Base-by-base conservation (phyloP, 2,797 vertebrate species). In the Lagorchestes hirsutus region DNA sequence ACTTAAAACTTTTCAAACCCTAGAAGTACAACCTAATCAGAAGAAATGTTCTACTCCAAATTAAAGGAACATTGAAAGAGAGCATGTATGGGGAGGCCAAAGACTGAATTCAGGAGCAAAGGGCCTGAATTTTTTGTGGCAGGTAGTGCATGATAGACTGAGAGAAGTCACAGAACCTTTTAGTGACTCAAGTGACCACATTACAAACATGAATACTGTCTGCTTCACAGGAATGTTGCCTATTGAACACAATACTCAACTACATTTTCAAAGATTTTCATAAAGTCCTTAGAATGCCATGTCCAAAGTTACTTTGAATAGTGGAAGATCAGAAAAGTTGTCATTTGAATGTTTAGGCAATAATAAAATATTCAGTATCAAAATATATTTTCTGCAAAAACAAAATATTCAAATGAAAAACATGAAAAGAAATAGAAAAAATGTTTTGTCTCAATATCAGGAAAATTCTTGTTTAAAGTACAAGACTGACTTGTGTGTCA, bases 41-140 rank as follows among this genome's bases (percentile, higher is more conserved):
- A 27, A 31, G 18, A 58, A 27, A 54, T 1, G 5, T 67, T 46
- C 40, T 16, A 1, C 55, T 87, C 40, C 27, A 56, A 55, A 46
- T 3, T 12, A 14, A 46, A 56, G 62, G 28, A 34, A 34, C 22
- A 50, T 5, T 4, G 87, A 87, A 40, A 90, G 4, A 22, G 11
- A 28, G 31, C 9, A 1, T 2, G 0, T 3, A 0, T 5, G 5
- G 12, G n/a, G 6, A 24, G 2, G 11, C 22, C 2, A 1, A 16
- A 27, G 58, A 11, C 55, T 27, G 22, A 46, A 82, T 46, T 82
- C 74, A 46, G n/a, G 13, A 24, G 22, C 74, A 82, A 4, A 8
- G 27, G 18, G 22, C 40, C 22, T 82, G 40, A 74, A 82, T 50
- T 87, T 87, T 46, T 27, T 87, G 40, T 50, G 40, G 74, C 22